Evolutionary conservation across 2,113 vertebrate genomes (phyloP).

Genomic region (Oplegnathus fasciatus): DNA sequence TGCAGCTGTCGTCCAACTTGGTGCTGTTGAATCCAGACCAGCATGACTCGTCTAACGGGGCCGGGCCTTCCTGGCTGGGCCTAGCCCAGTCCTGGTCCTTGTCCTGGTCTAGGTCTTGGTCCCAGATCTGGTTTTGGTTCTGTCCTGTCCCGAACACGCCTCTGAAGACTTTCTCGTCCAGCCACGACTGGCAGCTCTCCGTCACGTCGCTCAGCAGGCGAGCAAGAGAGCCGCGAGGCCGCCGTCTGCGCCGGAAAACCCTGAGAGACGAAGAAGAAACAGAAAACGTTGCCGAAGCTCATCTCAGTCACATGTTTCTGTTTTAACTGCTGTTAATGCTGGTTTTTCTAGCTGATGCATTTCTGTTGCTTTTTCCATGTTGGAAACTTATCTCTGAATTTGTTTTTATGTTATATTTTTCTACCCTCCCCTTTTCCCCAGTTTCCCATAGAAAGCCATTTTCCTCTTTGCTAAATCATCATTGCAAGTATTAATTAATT

Average conservation of each 20-base stretch:
- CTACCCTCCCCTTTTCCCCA: no score
- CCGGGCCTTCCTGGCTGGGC: not conserved
- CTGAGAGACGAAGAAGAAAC: constrained; percentile 63
- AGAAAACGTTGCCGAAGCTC: not conserved
- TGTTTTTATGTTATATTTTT: no score
- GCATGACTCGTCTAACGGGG: constrained; percentile 53
- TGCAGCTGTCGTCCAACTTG: constrained; percentile 60
- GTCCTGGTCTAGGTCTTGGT: not conserved
- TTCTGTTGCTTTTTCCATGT: no score
- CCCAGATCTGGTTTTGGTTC: not conserved
- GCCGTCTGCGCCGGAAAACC: constrained; percentile 85
- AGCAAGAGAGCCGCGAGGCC: constrained; percentile 79
- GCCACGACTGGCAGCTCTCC: constrained; percentile 84
- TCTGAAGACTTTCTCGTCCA: constrained; percentile 81
- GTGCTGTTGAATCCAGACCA: constrained; percentile 67
- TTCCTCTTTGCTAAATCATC: no score
- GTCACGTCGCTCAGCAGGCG: constrained; percentile 82
- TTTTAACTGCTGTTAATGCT: not conserved
- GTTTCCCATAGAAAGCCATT: no score
- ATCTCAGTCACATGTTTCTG: not conserved
- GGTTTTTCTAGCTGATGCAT: no score
- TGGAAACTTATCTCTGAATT: no score
- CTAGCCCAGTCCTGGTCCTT: not conserved
- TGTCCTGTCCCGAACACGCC: constrained; percentile 48
- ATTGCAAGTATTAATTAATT: no score